phyloP scores from a whole-genome alignment of 2,113 vertebrate genomes.

The Alouatta palliata region DNA sequence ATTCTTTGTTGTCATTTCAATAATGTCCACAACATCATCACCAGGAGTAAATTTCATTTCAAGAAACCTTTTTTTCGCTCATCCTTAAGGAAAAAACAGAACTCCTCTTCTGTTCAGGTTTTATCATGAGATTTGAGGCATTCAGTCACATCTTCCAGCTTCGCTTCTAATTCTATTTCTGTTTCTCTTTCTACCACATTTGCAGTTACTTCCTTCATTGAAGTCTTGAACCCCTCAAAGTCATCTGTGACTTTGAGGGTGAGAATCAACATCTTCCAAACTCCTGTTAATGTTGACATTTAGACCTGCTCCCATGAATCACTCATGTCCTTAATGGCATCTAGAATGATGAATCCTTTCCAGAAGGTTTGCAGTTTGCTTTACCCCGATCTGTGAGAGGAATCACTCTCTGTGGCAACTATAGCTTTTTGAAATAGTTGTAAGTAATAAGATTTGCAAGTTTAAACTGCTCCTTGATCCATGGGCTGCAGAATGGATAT shows the following conservation, averaged over 20 bases:
- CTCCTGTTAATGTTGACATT: neutral
- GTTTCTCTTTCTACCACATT: neutral
- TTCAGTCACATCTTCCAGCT: neutral
- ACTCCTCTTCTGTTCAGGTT: neutral
- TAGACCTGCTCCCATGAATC: neutral
- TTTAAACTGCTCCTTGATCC: neutral
- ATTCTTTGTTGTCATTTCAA: neutral
- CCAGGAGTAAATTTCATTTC: neutral
- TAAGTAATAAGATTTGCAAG: neutral
- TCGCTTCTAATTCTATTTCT: neutral
- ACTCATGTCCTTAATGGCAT: neutral
- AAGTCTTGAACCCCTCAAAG: neutral
- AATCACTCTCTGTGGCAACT: neutral
- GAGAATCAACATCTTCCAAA: neutral
- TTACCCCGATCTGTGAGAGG: neutral
- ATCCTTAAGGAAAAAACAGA: neutral
- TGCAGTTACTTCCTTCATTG: neutral
- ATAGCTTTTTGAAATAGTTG: neutral
- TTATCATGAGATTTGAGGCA: neutral
- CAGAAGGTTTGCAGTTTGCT: neutral
- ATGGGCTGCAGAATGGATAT: neutral
- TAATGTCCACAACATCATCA: neutral
- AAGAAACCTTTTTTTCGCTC: neutral
- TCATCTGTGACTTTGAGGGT: neutral
- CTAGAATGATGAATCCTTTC: neutral